phyloP scores from a whole-genome alignment of 2,888 invertebrate genomes.

The Agrochola circellaris region DNA sequence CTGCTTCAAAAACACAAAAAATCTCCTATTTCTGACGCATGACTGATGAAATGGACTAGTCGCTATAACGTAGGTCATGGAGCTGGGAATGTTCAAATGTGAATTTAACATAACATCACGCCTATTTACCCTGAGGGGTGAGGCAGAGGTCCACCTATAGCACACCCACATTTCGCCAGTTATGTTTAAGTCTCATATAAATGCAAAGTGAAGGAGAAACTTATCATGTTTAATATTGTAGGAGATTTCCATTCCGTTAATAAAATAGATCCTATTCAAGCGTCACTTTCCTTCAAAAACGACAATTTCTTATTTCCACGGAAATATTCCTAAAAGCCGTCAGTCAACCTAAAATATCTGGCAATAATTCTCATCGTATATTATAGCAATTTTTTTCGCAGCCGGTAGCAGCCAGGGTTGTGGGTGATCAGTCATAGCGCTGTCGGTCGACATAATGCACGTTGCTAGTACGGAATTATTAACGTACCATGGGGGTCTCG shows the following conservation, averaged over 20 bases:
- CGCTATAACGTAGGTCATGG: neutral
- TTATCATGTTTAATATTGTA: neutral
- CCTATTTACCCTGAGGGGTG: too few species aligned
- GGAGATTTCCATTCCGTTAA: neutral
- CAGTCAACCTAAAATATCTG: conserved; percentile 37
- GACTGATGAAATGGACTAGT: neutral
- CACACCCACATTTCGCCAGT: neutral
- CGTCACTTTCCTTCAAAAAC: neutral
- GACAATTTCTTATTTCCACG: conserved; percentile 2
- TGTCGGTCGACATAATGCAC: conserved; percentile 81
- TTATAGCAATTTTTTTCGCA: conserved; percentile 58
- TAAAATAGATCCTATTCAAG: neutral
- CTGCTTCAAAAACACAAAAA: too few species aligned
- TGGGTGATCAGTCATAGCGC: conserved; percentile 80
- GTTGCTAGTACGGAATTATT: conserved; percentile 80
- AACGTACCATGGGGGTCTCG: conserved; percentile 69
- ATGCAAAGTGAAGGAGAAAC: neutral
- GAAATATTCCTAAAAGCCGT: conserved; percentile 32
- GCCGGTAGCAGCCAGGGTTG: conserved; percentile 63
- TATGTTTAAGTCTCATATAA: neutral
- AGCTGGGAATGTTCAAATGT: neutral
- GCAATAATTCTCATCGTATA: conserved; percentile 44
- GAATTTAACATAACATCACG: neutral
- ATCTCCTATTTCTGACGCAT: neutral
- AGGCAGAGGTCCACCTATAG: too few species aligned